Base-by-base conservation (phyloP, 2,797 vertebrate genomes). In the Gephyroberyx darwinii region DNA sequence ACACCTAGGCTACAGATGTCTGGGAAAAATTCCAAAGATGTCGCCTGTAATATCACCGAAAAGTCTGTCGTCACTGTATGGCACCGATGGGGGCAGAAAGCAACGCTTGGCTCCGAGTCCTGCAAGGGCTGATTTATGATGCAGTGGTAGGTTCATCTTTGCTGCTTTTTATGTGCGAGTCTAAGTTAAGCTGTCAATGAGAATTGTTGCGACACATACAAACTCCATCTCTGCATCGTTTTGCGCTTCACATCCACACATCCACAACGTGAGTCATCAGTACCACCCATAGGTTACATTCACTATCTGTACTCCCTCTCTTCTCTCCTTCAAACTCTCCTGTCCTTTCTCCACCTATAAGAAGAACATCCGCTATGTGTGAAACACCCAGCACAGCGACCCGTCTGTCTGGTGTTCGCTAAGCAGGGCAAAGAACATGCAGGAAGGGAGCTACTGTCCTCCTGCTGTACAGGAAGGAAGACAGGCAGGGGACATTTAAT, bases 401-500 rank as follows among this genome's bases (percentile, higher is more conserved):
- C 78, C 39, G 64, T 59, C 77, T 63, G 48, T 55, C 71, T 56
- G 65, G 17, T 1, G 67, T 4, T 17, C 48, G 45, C 1, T n/a
- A 12, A 19, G 5, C 35, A 22, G 41, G 70, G 61, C 47, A 10
- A 31, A 41, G 20, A 60, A 55, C 1, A 41, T 57, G 50, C 31
- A 48, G 69, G 66, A 51, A 57, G 53, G 58, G 41, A 66, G 59
- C 48, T 58, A 41, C 33, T 74, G 67, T 78, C 67, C 45, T 58
- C 20, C 53, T 41, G 39, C 56, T 41, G 64, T 62, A 48, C 73
- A 69, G 84, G 76, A 84, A 78, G 74, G 65, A 75, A 72, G 35
- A 69, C 65, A 65, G 50, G 71, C 68, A 37, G 52, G 58, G 65
- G 75, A 74, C 60, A 70, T 88, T 89, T 86, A 86, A 89, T 90